Percentiles rank a stretch among this genome's conserved stretches.
Evolutionary conservation across 2,888 invertebrate genomes (phyloP).

Genomic region (Pandemis cinnamomeana): DNA sequence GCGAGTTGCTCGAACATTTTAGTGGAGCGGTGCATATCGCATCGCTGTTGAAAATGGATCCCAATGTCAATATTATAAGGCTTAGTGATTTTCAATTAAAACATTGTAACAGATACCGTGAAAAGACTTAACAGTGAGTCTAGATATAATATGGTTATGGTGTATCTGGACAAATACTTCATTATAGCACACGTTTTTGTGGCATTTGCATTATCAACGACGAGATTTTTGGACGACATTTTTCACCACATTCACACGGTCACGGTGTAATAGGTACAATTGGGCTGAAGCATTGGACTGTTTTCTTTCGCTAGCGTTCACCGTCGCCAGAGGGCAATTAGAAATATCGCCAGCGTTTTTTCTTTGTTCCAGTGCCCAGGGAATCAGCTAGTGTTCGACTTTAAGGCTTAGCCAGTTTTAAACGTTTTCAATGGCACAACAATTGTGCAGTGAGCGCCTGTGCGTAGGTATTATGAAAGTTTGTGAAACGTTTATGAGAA

Average conservation of each 20-base stretch:
- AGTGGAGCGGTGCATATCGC: no score
- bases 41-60: not conserved
- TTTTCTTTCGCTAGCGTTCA: slow-evolving; percentile 29
- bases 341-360: slow-evolving; percentile 32
- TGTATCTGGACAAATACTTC: not conserved
- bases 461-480: not conserved
- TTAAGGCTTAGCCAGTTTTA: slow-evolving; percentile 21
- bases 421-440: slow-evolving; percentile 9
- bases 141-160: not conserved
- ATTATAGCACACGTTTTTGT: not conserved
- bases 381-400: slow-evolving; percentile 14
- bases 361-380: slow-evolving; percentile 13
- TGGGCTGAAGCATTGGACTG: slow-evolving; percentile 15
- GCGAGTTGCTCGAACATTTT: not conserved
- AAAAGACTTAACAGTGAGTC: not conserved
- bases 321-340: slow-evolving; percentile 31
- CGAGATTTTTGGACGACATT: slow-evolving; percentile 4
- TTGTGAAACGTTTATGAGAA: not conserved
- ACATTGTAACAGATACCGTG: not conserved
- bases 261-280: slow-evolving; percentile 8
- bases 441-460: not conserved
- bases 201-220: not conserved
- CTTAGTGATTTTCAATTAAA: not conserved
- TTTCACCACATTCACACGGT: slow-evolving; percentile 16
- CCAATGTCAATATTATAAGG: not conserved